Conservation (phyloP, 2,888 invertebrate genomes). For the Idaea dimidiata region DNA sequence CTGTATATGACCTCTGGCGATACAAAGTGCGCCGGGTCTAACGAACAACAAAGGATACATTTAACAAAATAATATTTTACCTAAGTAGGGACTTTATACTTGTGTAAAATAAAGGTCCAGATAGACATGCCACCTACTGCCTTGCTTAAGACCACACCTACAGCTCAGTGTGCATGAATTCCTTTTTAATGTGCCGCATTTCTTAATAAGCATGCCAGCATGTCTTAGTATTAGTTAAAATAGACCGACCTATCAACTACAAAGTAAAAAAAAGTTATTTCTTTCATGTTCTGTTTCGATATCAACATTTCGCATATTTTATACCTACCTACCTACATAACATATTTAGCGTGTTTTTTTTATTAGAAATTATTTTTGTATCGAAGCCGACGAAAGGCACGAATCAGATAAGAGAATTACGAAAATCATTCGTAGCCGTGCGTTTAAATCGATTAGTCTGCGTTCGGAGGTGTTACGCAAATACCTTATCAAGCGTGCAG, state of each 20-base stretch:
- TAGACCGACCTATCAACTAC: background rate
- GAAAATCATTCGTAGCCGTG: slow-evolving; percentile 67
- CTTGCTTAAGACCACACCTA: too few relatives aligned
- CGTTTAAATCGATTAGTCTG: slow-evolving; percentile 74
- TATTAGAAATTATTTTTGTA: slow-evolving; percentile 45
- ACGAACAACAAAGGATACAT: background rate
- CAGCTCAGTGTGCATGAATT: too few relatives aligned
- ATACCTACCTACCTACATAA: background rate
- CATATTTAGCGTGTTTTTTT: slow-evolving; percentile 30
- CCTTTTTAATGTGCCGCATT: too few relatives aligned
- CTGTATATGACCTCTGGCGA: background rate
- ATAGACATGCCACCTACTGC: too few relatives aligned
- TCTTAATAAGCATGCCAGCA: too few relatives aligned
- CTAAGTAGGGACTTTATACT: too few relatives aligned
- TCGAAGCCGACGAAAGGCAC: slow-evolving; percentile 42
- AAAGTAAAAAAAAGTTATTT: background rate
- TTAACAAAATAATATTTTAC: background rate
- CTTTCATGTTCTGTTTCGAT: background rate
- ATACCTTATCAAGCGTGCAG: slow-evolving; percentile 68
- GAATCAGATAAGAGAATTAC: slow-evolving; percentile 68
- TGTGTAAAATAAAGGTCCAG: too few relatives aligned
- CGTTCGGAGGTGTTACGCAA: slow-evolving; percentile 67
- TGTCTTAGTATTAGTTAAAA: too few relatives aligned
- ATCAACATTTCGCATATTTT: background rate
- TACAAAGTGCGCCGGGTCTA: background rate